Conservation (phyloP, 2,113 vertebrate species). For the Colossoma macropomum region DNA sequence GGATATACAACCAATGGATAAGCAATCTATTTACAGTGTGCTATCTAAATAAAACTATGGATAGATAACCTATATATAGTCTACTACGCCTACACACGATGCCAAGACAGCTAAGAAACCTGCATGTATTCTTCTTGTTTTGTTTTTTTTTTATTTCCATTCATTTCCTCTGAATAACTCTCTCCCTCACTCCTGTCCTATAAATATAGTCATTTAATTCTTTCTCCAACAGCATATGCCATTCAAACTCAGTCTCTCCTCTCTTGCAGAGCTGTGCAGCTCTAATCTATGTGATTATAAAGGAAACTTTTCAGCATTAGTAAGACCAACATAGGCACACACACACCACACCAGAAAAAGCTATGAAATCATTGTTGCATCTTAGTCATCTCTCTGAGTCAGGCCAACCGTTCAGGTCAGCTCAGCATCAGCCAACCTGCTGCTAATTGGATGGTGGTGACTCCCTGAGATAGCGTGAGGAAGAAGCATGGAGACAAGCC, state of each 20-base stretch:
- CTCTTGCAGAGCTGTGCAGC: background rate
- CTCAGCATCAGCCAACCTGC: background rate
- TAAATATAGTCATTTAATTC: background rate
- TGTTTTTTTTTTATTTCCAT: no score
- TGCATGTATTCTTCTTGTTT: no score
- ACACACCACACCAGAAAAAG: background rate
- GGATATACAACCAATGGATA: no score
- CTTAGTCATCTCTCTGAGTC: background rate
- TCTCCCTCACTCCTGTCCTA: background rate
- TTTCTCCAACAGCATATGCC: background rate
- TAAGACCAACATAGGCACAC: background rate
- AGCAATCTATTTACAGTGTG: no score
- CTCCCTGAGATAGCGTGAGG: no score
- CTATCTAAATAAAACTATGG: no score
- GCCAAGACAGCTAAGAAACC: no score
- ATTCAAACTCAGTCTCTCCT: background rate
- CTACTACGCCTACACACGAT: no score
- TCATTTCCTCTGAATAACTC: no score
- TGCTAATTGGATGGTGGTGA: no score
- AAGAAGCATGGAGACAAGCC: no score
- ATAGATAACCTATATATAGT: no score
- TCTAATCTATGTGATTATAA: background rate
- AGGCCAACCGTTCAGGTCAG: background rate
- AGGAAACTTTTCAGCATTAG: background rate
- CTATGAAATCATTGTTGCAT: background rate